Base-by-base conservation (phyloP, 1,140 invertebrate species). In the Tenebrio molitor region DNA sequence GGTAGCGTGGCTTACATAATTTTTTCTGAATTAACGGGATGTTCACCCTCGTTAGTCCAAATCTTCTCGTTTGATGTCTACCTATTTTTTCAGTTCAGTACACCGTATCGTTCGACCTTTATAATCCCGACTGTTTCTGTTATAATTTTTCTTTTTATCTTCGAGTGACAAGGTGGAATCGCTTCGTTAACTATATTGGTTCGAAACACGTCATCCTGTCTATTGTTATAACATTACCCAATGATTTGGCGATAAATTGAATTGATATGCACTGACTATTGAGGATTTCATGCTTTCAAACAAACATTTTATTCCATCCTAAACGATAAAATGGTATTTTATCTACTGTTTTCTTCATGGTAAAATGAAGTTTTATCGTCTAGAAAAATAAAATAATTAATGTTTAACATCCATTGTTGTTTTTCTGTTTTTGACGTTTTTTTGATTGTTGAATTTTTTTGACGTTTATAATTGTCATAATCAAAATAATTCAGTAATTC, bases 51-150 rank as follows among this genome's bases (percentile, higher is more conserved):
- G 42, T 44, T 44, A 17, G 42, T 2, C 16, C 1, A 7, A 23
- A 62, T 19, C 5, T 14, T 19, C 14, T 34, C 8, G 3, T 6
- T 50, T 50, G 5, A 3, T 2, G 16, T 10, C 2, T 17, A n/a
- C n/a, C n/a, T n/a, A 7, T 64, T 64, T 64, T 64, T 14, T 64
- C 58, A 39, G 58, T 64, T 64, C 34, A 64, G 25, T 64, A 64
- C 50, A 12, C 25, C 58, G 34, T 12, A 39, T 39, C 36, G 36
- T 7, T 2, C 23, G 46, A 53, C 46, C 46, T 53, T 53, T 53
- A 2, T 23, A 53, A 53, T 10, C 5, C 16, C 10, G 5, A 53
- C 16, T 14, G 46, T 19, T 23, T 53, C 21, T 15, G 17, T 29
- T 29, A 29, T 29, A 53, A 53, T 53, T 23, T 53, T 53, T 23